Evolutionary conservation across 2,113 vertebrate genomes (phyloP).

Genomic region (Cricetomys ansorgei): DNA sequence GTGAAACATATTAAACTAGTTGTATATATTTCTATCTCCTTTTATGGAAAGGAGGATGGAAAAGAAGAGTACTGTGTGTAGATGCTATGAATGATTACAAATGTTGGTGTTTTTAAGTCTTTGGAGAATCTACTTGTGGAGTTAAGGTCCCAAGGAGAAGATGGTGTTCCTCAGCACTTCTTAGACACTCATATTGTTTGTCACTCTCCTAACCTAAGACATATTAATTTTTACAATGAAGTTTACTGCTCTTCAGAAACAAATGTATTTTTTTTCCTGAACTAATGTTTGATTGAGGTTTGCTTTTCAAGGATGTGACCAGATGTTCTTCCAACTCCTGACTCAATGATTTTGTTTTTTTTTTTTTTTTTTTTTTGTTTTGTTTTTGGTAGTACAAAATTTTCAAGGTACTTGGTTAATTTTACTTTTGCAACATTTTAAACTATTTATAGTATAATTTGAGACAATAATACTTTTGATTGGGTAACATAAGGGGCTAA

Average conservation of each 20-base stretch:
- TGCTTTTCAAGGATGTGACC: background rate
- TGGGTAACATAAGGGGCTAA: background rate
- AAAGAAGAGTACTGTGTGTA: fast-evolving
- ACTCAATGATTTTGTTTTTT: background rate
- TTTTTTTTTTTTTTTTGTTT: background rate
- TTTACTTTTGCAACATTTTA: background rate
- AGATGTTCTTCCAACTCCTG: background rate
- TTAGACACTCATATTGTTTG: constrained; percentile 13
- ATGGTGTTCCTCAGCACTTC: background rate
- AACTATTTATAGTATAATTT: background rate
- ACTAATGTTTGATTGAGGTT: constrained; percentile 32
- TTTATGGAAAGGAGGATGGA: fast-evolving
- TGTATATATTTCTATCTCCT: background rate
- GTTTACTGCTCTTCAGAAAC: constrained; percentile 16
- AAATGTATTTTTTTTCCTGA: constrained; percentile 54
- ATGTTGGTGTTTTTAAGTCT: background rate
- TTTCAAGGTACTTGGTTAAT: background rate
- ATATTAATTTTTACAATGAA: constrained; percentile 56
- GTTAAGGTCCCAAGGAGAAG: background rate
- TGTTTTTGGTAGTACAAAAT: background rate
- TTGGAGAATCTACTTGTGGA: background rate
- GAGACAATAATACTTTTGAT: background rate
- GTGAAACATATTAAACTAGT: background rate
- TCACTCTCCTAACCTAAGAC: constrained; percentile 32
- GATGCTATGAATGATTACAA: background rate